These are phyloP conservation scores for Cephus runcator DNA, from an alignment of 2,888 invertebrate species.

Conservation along the genomic window DNA sequence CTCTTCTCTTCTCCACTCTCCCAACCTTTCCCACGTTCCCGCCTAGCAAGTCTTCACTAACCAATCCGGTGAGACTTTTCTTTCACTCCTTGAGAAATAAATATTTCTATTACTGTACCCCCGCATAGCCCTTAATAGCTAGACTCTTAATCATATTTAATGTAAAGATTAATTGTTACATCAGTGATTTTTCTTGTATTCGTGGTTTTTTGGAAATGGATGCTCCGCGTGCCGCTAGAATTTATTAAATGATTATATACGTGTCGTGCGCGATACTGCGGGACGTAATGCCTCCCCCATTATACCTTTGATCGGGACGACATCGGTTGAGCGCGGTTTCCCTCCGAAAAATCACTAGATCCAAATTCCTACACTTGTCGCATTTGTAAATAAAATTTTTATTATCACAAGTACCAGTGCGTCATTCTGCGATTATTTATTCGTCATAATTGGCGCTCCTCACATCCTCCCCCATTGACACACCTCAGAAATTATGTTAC, in stretches of 20 bases:
- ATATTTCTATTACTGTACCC: conserved; percentile 59
- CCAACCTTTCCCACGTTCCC: conserved; percentile 16
- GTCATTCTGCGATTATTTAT: neutral
- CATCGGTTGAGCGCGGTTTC: conserved; percentile 35
- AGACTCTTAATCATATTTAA: conserved; percentile 58
- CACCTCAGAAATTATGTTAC: no score
- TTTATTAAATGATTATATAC: neutral
- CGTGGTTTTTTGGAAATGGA: conserved; percentile 51
- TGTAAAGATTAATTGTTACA: conserved; percentile 59
- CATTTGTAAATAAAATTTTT: conserved; percentile 65
- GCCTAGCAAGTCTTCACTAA: conserved; percentile 24
- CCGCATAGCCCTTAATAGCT: conserved; percentile 50
- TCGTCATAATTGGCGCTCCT: no score
- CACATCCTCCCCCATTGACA: no score
- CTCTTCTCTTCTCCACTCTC: neutral
- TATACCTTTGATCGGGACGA: neutral
- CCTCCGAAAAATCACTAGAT: conserved; percentile 56
- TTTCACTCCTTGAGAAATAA: conserved; percentile 34
- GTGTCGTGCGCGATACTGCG: neutral
- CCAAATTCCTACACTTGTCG: conserved; percentile 63
- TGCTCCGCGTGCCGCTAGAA: neutral
- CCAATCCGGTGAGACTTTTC: conserved; percentile 18
- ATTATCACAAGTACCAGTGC: conserved; percentile 53
- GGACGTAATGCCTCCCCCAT: neutral
- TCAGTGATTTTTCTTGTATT: conserved; percentile 53